Evolutionary conservation across 1,140 invertebrate genomes (phyloP).

Genomic region (Polypedilum pembai): DNA sequence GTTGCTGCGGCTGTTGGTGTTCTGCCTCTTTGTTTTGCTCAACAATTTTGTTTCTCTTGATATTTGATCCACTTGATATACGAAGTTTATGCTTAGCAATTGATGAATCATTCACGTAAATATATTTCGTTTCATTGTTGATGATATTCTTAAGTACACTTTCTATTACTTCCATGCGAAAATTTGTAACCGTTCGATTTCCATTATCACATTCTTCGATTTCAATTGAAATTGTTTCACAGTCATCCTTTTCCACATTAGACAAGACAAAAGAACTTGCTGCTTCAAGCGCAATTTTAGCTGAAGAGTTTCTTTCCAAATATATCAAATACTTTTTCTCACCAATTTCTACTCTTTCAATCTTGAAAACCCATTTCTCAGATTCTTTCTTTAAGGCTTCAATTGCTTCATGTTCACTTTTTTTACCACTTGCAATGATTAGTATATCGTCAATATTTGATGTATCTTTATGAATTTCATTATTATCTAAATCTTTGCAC

Average conservation of each 20-base stretch:
- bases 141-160: not conserved
- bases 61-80: not conserved
- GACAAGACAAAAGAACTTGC: no score
- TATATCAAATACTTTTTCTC: not conserved
- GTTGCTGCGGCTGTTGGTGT: no score
- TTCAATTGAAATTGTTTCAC: not conserved
- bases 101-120: not conserved
- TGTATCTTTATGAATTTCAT: not conserved
- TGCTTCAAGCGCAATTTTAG: not conserved
- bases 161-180: not conserved
- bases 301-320: not conserved
- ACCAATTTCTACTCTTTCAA: not conserved
- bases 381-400: conserved; percentile 9
- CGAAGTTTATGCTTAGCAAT: not conserved
- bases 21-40: not conserved
- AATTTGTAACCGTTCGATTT: not conserved
- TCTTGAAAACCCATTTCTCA: not conserved
- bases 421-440: not conserved
- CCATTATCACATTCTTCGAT: not conserved
- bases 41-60: not conserved
- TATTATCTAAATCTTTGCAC: not conserved
- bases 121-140: not conserved
- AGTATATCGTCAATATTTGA: not conserved
- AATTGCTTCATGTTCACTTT: not conserved
- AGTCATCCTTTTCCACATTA: not conserved